Percentiles rank a stretch among this genome's conserved stretches.
phyloP scores from a whole-genome alignment of 2,113 vertebrate genomes.

The Festucalex cinctus region DNA sequence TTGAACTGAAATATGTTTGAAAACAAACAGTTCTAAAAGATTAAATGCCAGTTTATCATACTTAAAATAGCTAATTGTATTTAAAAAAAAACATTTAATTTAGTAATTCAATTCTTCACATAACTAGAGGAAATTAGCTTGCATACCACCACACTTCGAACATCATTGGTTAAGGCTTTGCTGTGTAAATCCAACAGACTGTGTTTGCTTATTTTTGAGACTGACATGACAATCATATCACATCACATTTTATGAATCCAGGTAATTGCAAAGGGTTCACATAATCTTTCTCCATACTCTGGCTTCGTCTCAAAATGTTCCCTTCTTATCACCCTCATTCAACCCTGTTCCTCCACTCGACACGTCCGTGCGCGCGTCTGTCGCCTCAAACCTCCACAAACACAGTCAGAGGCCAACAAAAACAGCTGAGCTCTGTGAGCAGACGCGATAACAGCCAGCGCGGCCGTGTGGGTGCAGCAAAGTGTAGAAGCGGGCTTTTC shows the following conservation, averaged over 20 bases:
- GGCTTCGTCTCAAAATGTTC: neutral
- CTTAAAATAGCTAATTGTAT: too few relatives aligned
- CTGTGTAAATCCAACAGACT: too few relatives aligned
- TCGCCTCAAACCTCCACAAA: slow-evolving; percentile 10
- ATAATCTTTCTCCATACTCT: neutral
- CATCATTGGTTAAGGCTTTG: too few relatives aligned
- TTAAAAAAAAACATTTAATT: too few relatives aligned
- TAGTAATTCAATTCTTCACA: too few relatives aligned
- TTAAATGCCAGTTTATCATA: too few relatives aligned
- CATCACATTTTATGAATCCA: neutral
- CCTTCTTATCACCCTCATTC: slow-evolving; percentile 4
- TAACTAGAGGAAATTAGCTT: too few relatives aligned
- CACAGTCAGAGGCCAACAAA: slow-evolving; percentile 36
- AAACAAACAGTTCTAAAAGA: too few relatives aligned
- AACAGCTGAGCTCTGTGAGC: slow-evolving; percentile 48
- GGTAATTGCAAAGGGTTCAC: neutral
- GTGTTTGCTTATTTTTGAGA: neutral
- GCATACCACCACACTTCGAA: too few relatives aligned
- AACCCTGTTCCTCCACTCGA: slow-evolving; percentile 27
- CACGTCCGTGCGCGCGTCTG: slow-evolving; percentile 22
- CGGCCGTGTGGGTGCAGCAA: slow-evolving; percentile 56
- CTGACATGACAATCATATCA: neutral
- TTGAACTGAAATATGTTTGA: too few relatives aligned
- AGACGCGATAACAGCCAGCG: slow-evolving; percentile 53
- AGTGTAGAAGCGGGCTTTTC: slow-evolving; percentile 34